phyloP scores from a whole-genome alignment of 2,888 invertebrate genomes.

The Resseliella maxima region DNA sequence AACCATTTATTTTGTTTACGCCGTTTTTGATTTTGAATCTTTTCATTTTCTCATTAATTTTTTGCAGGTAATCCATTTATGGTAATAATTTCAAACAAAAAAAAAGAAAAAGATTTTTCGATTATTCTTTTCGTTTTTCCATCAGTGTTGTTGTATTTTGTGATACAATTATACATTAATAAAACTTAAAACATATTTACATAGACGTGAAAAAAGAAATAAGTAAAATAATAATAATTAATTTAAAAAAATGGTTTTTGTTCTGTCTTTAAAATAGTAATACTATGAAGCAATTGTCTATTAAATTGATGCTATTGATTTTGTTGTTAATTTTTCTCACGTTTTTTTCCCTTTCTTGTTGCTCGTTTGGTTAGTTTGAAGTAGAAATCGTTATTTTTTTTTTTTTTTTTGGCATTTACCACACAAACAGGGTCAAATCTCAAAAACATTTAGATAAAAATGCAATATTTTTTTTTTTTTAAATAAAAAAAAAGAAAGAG shows the following conservation, averaged over 20 bases:
- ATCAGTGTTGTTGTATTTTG: background rate
- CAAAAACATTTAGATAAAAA: background rate
- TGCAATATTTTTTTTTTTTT: too few species aligned
- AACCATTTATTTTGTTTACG: constrained; percentile 29
- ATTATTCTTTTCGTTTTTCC: constrained; percentile 12
- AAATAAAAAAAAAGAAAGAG: background rate
- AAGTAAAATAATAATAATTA: constrained; percentile 39
- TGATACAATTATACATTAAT: constrained; percentile 43
- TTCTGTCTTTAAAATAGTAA: constrained; percentile 47
- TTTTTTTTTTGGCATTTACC: background rate
- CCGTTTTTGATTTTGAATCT: background rate
- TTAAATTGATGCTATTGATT: background rate
- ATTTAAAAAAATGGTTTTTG: background rate
- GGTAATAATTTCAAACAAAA: background rate
- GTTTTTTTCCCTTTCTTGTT: background rate
- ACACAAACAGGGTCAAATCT: background rate
- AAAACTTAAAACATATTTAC: constrained; percentile 48
- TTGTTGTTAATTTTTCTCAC: background rate
- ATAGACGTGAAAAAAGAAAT: constrained; percentile 21
- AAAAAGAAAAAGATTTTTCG: background rate
- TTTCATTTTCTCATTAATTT: background rate
- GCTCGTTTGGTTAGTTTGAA: background rate
- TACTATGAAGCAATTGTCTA: background rate
- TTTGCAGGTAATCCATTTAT: background rate
- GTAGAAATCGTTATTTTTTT: background rate